phyloP scores from a whole-genome alignment of 2,888 invertebrate species.

The Pyralis farinalis region DNA sequence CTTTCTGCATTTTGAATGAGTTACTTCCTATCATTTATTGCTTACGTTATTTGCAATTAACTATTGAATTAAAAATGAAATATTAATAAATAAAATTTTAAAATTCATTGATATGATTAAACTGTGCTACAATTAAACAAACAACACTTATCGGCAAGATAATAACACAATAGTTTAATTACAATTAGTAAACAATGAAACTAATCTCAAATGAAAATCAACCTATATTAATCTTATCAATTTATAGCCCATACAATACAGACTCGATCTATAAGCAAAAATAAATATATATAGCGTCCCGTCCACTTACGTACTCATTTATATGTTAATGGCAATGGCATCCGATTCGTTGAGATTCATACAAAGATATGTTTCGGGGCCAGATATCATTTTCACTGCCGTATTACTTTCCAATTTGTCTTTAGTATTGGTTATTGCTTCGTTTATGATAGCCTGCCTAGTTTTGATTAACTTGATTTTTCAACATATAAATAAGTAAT shows the following conservation, averaged over 20 bases:
- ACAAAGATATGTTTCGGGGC: constrained; percentile 67
- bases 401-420: constrained; percentile 81
- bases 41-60: too few species aligned
- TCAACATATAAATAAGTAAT: constrained; percentile 17
- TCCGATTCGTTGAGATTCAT: constrained; percentile 68
- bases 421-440: constrained; percentile 70
- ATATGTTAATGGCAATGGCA: constrained; percentile 74
- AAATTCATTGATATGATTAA: too few species aligned
- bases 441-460: constrained; percentile 55
- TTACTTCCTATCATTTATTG: too few species aligned
- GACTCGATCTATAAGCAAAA: constrained; percentile 44
- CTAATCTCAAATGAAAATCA: constrained; percentile 30
- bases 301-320: constrained; percentile 79
- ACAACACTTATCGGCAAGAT: neutral
- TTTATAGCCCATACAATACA: constrained; percentile 48
- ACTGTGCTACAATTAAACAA: neutral
- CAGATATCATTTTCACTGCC: constrained; percentile 79
- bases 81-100: too few species aligned
- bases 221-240: constrained; percentile 40
- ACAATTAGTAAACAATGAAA: constrained; percentile 29
- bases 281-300: constrained; percentile 57
- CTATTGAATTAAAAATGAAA: too few species aligned
- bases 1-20: neutral
- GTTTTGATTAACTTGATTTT: constrained; percentile 44
- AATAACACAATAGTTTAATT: neutral